phyloP scores from a whole-genome alignment of 2,797 vertebrate species.

The Rallus crepitans region DNA sequence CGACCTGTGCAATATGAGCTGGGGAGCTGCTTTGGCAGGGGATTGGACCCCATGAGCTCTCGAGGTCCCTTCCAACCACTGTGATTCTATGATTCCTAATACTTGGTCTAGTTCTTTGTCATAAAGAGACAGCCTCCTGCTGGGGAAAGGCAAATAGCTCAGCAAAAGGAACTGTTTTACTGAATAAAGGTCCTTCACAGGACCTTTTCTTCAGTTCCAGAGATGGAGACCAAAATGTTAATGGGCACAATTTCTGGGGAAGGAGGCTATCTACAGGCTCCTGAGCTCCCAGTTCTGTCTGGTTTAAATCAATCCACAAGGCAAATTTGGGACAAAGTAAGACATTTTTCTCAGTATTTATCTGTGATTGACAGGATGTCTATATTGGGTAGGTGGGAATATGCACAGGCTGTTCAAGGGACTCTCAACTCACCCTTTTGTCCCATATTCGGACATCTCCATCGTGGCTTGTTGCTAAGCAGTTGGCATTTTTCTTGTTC shows the following conservation, averaged over 20 bases:
- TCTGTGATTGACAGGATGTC: background rate
- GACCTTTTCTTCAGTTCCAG: too few relatives aligned
- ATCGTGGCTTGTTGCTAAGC: constrained; percentile 95
- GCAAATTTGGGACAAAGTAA: background rate
- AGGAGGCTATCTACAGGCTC: background rate
- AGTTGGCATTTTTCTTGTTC: constrained; percentile 92
- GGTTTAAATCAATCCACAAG: background rate
- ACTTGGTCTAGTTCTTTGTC: background rate
- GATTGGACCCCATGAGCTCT: too few relatives aligned
- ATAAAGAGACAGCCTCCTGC: background rate
- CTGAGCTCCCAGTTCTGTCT: background rate
- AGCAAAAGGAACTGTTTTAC: background rate
- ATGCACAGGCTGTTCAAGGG: background rate
- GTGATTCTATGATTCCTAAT: background rate
- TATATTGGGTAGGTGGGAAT: background rate
- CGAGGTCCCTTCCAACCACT: too few relatives aligned
- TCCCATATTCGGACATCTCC: constrained; percentile 98
- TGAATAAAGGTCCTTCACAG: background rate
- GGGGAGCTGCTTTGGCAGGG: too few relatives aligned
- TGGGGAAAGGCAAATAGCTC: background rate
- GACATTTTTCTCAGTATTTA: background rate
- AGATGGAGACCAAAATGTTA: background rate
- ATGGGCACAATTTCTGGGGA: background rate
- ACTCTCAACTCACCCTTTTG: constrained; percentile 86
- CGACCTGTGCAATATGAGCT: too few relatives aligned